Evolutionary conservation across 2,797 vertebrate genomes (phyloP).

Genomic region (Geotrypetes seraphini): DNA sequence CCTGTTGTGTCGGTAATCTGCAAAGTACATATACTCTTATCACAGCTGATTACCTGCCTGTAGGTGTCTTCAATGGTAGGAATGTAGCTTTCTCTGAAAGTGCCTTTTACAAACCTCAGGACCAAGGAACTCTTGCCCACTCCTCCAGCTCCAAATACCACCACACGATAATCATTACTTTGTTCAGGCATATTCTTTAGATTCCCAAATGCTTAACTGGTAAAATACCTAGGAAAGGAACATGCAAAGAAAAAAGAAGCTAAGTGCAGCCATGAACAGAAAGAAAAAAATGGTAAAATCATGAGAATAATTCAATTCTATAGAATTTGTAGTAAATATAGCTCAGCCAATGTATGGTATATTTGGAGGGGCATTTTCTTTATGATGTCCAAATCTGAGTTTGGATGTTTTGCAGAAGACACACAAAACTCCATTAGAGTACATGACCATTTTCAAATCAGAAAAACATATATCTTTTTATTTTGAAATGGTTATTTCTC

Average conservation of each 20-base stretch:
- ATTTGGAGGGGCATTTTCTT: too few species aligned
- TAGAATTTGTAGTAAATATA: too few species aligned
- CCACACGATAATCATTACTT: constrained; percentile 72
- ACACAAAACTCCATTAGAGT: too few species aligned
- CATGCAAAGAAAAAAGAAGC: neutral
- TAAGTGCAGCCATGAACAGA: neutral
- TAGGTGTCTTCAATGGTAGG: constrained; percentile 73
- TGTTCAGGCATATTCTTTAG: constrained; percentile 59
- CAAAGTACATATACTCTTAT: constrained; percentile 73
- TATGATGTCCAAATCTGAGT: too few species aligned
- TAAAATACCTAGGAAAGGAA: constrained; percentile 27
- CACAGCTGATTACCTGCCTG: constrained; percentile 72
- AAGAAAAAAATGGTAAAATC: too few species aligned
- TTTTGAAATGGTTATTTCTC: too few species aligned
- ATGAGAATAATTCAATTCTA: too few species aligned
- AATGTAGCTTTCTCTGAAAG: constrained; percentile 71
- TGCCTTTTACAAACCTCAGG: constrained; percentile 67
- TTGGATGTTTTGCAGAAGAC: too few species aligned
- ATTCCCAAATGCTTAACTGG: constrained; percentile 2
- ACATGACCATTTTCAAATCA: too few species aligned
- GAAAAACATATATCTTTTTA: too few species aligned
- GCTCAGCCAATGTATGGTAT: too few species aligned
- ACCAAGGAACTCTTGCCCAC: constrained; percentile 73
- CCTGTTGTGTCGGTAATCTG: constrained; percentile 74
- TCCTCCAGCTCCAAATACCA: constrained; percentile 69